Evolutionary conservation across 2,888 invertebrate species (phyloP), one percentile per base, ranked within the genome.

Genomic region (Drosophila nr. medialis): DNA sequence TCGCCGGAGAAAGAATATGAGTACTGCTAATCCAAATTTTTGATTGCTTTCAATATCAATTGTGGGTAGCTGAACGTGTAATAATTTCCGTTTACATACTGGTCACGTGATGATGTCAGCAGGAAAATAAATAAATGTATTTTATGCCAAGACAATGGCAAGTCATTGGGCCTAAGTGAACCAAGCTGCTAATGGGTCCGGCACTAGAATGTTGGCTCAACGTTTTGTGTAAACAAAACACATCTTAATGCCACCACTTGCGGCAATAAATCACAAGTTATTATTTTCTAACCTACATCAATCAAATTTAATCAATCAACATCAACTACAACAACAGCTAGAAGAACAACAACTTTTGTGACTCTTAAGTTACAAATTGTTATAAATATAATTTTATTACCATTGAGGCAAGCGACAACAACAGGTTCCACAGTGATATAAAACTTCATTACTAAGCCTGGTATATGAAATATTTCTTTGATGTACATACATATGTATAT

Each of bases 181-280:
- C 60, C 74, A 45, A 45, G 49, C 75, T 48, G 68, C 64, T 76
- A 76, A 76, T 76, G 74, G 68, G 67, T 45, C 51, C 56, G 32
- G 53, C 68, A 67, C 53, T 53, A 21, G 51, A 38, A 50, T 56
- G 54, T 30, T 49, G 48, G 45, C 24, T 18, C 34, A 51, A 56
- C 65, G 60, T 24, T 42, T 42, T n/a, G 58, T 55, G 29, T 50
- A 67, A 76, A 67, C 68, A 79, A 53, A 67, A 27, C 53, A 34
- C 53, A 30, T 48, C 68, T 53, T 55, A 74, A 62, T 79, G 80
- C 69, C 62, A 15, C 38, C 56, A 72, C 50, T 63, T 61, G 67
- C 38, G 54, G 72, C 69, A 71, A 83, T 89, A 81, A 83, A 86
- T 81, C 84, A 86, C 69, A 72, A 75, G 65, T 71, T 70, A 78